Percentiles rank a stretch among this genome's conserved stretches.
phyloP scores from a whole-genome alignment of 1,140 invertebrate genomes.

The Leptoteleia sp. region DNA sequence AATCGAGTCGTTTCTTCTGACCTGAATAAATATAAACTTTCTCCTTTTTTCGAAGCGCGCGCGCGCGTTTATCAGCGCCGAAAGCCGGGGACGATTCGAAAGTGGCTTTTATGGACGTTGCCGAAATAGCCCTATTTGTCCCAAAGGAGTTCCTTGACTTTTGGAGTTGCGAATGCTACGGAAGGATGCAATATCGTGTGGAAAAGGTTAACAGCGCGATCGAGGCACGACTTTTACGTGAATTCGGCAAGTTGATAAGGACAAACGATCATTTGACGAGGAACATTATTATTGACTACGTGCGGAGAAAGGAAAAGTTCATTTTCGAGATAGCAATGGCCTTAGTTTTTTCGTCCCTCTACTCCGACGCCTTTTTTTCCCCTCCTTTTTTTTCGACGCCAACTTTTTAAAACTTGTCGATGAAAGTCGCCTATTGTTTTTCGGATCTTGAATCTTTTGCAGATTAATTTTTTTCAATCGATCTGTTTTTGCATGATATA shows the following conservation, averaged over 20 bases:
- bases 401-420: conserved; percentile 6
- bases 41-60: not conserved
- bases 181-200: conserved; percentile 39
- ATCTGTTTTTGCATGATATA: too few relatives aligned
- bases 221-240: conserved; percentile 22
- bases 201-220: conserved; percentile 48
- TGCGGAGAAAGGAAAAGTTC: conserved; percentile 32
- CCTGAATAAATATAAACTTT: conserved; percentile 32
- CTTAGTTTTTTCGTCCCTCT: not conserved
- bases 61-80: conserved; percentile 19
- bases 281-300: conserved; percentile 41
- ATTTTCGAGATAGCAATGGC: conserved; percentile 1
- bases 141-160: conserved; percentile 38
- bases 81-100: conserved; percentile 41
- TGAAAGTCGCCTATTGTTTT: conserved; percentile 9
- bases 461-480: not conserved
- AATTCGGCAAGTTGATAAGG: conserved; percentile 40
- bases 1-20: conserved; percentile 4
- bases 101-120: conserved; percentile 47
- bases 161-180: conserved; percentile 17
- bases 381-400: not conserved
- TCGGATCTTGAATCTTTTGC: not conserved
- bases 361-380: too few relatives aligned
- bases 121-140: conserved; percentile 55
- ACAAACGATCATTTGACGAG: conserved; percentile 39